phyloP scores from a whole-genome alignment of 2,888 invertebrate species.

The Timandra comae region DNA sequence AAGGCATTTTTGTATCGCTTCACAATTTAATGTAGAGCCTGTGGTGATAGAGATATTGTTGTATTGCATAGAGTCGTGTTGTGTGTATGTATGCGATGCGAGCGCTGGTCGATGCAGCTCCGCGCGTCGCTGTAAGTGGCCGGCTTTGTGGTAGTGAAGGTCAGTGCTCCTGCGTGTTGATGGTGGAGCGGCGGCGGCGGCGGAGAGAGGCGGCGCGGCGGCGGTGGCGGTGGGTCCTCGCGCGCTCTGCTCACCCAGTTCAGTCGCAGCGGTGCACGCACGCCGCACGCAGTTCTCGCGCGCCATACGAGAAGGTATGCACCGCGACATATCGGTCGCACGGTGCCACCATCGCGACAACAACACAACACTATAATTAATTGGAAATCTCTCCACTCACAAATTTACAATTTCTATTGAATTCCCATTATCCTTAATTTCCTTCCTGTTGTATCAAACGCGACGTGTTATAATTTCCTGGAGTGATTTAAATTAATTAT shows the following conservation, averaged over 20 bases:
- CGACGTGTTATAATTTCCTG: no score
- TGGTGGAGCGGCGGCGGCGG: conserved; percentile 43
- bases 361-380: conserved; percentile 17
- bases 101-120: no score
- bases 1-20: no score
- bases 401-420: no score
- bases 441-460: no score
- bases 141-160: conserved; percentile 46
- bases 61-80: no score
- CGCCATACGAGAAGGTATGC: conserved; percentile 73
- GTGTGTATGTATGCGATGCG: no score
- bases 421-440: no score
- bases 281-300: conserved; percentile 77
- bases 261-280: conserved; percentile 76
- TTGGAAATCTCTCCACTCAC: no score
- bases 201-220: conserved; percentile 64
- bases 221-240: conserved; percentile 68
- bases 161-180: conserved; percentile 67
- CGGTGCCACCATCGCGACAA: conserved; percentile 27
- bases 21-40: no score
- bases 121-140: conserved; percentile 24
- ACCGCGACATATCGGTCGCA: conserved; percentile 36
- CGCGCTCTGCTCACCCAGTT: conserved; percentile 44
- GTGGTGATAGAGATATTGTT: no score
- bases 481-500: conserved; percentile 15